Percentiles rank a stretch among this genome's conserved stretches.
phyloP scores from a whole-genome alignment of 1,140 invertebrate genomes.

The Hesperophylax magnus region DNA sequence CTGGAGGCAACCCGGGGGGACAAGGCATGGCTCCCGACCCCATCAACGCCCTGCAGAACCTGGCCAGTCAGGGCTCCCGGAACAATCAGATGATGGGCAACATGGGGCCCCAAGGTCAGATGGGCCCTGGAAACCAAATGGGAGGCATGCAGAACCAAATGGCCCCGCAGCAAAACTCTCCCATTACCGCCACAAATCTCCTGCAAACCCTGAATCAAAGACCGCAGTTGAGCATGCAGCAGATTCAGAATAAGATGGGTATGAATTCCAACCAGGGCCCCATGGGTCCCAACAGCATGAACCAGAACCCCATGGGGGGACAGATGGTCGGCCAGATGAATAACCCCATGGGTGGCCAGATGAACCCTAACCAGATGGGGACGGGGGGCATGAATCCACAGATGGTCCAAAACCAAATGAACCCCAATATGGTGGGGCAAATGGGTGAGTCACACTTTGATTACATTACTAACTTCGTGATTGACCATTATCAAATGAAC shows the following conservation, averaged over 20 bases:
- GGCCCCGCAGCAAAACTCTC: conserved; percentile 65
- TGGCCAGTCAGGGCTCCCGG: conserved; percentile 82
- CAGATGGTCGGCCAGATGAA: conserved; percentile 67
- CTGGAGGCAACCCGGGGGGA: conserved; percentile 60
- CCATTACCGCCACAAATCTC: conserved; percentile 71
- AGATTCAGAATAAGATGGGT: conserved; percentile 72
- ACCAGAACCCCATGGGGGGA: conserved; percentile 65
- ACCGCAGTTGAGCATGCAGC: conserved; percentile 74
- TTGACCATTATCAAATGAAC: too few relatives aligned
- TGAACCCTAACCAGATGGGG: conserved; percentile 43
- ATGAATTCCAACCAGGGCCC: conserved; percentile 61
- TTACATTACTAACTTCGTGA: too few relatives aligned
- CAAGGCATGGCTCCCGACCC: conserved; percentile 81
- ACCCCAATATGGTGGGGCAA: conserved; percentile 56
- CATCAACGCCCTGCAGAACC: conserved; percentile 88
- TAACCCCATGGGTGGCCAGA: conserved; percentile 46
- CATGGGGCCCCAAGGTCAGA: conserved; percentile 62
- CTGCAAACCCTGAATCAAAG: conserved; percentile 75
- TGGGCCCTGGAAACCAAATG: conserved; percentile 55
- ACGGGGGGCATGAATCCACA: conserved; percentile 38
- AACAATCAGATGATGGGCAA: conserved; percentile 75
- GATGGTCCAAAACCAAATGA: conserved; percentile 65
- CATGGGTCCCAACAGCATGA: conserved; percentile 63
- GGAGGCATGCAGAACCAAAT: conserved; percentile 59
- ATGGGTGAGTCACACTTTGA: conserved; percentile 61